phyloP scores from a whole-genome alignment of 2,888 invertebrate genomes.

The Lithophane ornitopus region DNA sequence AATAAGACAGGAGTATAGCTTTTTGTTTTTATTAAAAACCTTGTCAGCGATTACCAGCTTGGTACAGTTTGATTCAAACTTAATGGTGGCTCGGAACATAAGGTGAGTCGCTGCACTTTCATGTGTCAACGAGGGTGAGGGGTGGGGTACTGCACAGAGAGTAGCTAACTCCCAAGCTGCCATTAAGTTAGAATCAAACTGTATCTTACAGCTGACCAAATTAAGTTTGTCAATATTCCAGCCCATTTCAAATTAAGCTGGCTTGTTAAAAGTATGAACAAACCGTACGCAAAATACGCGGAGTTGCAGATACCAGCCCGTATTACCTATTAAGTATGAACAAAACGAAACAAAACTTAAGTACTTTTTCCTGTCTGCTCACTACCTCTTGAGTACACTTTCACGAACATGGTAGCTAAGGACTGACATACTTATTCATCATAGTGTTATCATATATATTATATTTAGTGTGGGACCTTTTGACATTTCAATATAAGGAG shows the following conservation, averaged over 20 bases:
- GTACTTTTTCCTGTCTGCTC: constrained; percentile 17
- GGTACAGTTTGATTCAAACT: too few species aligned
- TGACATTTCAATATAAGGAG: constrained; percentile 25
- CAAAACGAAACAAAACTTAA: constrained; percentile 1
- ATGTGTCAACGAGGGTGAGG: too few species aligned
- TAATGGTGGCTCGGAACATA: too few species aligned
- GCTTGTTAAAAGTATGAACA: not conserved
- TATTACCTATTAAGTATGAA: too few species aligned
- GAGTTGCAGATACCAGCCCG: too few species aligned
- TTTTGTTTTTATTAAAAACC: not conserved
- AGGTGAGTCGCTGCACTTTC: too few species aligned
- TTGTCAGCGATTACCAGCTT: not conserved
- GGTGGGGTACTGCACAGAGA: too few species aligned
- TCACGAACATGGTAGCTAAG: not conserved
- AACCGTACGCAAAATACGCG: too few species aligned
- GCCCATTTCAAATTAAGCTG: not conserved
- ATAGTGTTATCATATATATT: constrained; percentile 11
- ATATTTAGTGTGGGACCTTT: constrained; percentile 33
- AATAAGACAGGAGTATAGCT: not conserved
- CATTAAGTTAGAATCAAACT: too few species aligned
- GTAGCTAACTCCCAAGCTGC: too few species aligned
- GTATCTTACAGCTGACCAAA: not conserved
- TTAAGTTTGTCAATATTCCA: not conserved
- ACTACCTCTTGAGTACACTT: constrained; percentile 30
- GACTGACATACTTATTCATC: constrained; percentile 28